Evolutionary conservation across 2,113 vertebrate genomes (phyloP).

Genomic region (Atherinomorus stipes): DNA sequence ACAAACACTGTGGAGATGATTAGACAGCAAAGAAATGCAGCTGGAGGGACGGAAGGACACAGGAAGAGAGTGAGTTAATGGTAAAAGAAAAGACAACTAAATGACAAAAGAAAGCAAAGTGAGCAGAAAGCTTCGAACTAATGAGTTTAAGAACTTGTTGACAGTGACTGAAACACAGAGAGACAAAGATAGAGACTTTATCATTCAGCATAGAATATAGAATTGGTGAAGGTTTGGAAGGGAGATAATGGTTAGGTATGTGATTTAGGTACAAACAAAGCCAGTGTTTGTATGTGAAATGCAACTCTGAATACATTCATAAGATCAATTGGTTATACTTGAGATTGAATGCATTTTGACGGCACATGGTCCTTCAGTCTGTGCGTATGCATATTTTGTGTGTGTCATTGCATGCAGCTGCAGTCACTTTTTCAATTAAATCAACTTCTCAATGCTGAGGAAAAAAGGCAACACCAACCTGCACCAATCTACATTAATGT

Average conservation of each 20-base stretch:
- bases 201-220: conserved; percentile 37
- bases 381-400: neutral
- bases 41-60: conserved; percentile 9
- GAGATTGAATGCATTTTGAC: conserved; percentile 8
- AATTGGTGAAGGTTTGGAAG: conserved; percentile 18
- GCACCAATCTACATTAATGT: conserved; percentile 27
- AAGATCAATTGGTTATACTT: conserved; percentile 14
- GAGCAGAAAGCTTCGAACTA: conserved; percentile 9
- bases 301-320: conserved; percentile 15
- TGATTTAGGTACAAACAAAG: neutral
- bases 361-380: neutral
- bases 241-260: neutral
- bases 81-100: conserved; percentile 22
- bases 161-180: conserved; percentile 33
- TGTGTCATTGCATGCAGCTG: neutral
- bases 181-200: conserved; percentile 31
- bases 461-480: too few species aligned
- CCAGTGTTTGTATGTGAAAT: conserved; percentile 4
- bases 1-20: neutral
- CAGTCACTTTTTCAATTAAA: neutral
- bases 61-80: conserved; percentile 15
- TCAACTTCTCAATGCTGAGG: neutral
- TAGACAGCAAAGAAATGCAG: conserved; percentile 26
- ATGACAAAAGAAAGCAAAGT: conserved; percentile 11
- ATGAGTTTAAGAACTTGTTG: conserved; percentile 39